phyloP scores from a whole-genome alignment of 2,797 vertebrate species.

The Micrastur ruficollis region DNA sequence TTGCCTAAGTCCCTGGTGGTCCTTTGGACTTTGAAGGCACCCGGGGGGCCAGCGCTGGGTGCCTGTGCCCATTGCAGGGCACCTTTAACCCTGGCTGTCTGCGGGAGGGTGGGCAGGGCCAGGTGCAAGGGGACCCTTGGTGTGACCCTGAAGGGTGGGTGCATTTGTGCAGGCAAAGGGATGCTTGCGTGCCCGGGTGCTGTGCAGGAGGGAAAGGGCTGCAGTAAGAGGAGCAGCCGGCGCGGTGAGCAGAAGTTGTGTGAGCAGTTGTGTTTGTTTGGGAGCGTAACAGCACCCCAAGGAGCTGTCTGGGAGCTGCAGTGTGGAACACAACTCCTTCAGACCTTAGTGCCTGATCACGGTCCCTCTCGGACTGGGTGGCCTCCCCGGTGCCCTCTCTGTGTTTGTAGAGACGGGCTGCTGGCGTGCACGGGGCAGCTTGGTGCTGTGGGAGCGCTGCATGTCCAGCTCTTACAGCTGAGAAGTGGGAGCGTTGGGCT shows the following conservation, averaged over 20 bases:
- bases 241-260: neutral
- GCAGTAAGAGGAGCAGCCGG: neutral
- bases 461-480: neutral
- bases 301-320: neutral
- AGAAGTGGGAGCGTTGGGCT: neutral
- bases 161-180: neutral
- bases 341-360: neutral
- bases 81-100: neutral
- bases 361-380: neutral
- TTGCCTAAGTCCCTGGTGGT: neutral
- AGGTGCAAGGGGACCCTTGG: no score
- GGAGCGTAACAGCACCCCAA: neutral
- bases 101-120: neutral
- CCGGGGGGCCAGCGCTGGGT: neutral
- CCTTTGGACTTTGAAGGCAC: neutral
- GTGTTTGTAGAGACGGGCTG: neutral
- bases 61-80: neutral
- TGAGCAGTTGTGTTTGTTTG: no score
- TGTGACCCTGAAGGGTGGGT: neutral
- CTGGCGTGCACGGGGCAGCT: accelerated
- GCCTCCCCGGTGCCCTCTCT: neutral
- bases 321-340: neutral
- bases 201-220: neutral
- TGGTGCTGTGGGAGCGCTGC: accelerated
- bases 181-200: neutral